Conservation (phyloP, 2,113 vertebrate genomes). For the Petromus typicus region DNA sequence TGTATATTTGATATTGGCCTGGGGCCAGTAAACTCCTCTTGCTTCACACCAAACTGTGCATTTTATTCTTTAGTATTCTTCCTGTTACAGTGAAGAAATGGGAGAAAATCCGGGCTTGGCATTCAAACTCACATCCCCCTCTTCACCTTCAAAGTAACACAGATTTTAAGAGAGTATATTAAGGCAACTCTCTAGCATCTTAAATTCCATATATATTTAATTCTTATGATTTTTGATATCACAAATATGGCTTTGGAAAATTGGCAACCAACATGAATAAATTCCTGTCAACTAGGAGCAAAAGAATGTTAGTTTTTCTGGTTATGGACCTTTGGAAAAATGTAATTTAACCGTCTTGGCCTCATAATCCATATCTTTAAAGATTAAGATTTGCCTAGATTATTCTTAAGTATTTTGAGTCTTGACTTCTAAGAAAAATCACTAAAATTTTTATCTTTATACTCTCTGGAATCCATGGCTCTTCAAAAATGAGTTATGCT, state of each 20-base stretch:
- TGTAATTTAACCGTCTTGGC: neutral
- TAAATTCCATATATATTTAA: neutral
- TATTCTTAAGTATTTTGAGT: constrained; percentile 28
- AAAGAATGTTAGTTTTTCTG: constrained; percentile 7
- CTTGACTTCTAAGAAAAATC: neutral
- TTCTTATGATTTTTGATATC: neutral
- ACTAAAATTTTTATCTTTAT: neutral
- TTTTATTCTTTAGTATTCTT: too few species aligned
- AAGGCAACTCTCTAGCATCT: neutral
- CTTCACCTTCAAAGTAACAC: neutral
- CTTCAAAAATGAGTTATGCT: neutral
- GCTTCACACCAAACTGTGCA: neutral
- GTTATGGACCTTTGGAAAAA: neutral
- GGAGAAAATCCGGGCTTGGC: neutral
- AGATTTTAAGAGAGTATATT: neutral
- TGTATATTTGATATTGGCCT: neutral
- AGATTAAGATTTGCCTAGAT: neutral
- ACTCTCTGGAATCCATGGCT: neutral
- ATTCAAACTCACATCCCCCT: neutral
- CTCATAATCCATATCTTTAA: neutral
- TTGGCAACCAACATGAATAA: neutral
- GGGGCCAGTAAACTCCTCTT: neutral
- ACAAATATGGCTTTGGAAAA: constrained; percentile 29
- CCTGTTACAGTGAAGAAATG: neutral
- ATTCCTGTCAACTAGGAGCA: neutral